These are phyloP conservation scores for Monopterus albus DNA, from an alignment of 2,113 vertebrate species.

Conservation along the genomic window DNA sequence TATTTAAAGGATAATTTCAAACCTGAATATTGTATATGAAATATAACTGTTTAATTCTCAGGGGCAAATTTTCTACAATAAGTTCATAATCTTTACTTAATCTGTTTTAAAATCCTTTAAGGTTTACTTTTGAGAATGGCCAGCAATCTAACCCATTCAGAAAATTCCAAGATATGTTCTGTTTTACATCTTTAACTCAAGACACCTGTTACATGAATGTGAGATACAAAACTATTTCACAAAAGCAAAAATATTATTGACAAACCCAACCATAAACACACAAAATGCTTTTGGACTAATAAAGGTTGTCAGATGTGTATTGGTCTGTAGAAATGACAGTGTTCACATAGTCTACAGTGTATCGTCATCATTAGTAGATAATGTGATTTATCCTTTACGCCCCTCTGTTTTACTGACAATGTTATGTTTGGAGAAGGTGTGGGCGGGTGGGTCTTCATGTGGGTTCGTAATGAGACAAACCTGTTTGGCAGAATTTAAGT, in stretches of 20 bases:
- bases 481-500: conserved; percentile 38
- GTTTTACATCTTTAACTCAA: neutral
- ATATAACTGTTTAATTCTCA: no score
- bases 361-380: conserved; percentile 26
- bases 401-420: conserved; percentile 61
- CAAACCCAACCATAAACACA: neutral
- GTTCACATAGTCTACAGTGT: no score
- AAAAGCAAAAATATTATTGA: neutral
- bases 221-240: neutral
- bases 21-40: no score
- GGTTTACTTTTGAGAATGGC: neutral
- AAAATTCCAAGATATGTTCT: neutral
- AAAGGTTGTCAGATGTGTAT: neutral
- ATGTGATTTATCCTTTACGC: conserved; percentile 40
- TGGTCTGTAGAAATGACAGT: no score
- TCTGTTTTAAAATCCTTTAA: no score
- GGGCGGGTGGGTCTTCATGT: conserved; percentile 56
- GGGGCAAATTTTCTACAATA: no score
- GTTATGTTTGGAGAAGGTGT: conserved; percentile 77
- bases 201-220: neutral
- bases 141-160: neutral
- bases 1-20: no score
- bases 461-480: conserved; percentile 74
- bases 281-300: neutral
- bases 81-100: no score